Evolutionary conservation across 1,140 invertebrate genomes (phyloP).

Genomic region (Oncopodura yosiiana): DNA sequence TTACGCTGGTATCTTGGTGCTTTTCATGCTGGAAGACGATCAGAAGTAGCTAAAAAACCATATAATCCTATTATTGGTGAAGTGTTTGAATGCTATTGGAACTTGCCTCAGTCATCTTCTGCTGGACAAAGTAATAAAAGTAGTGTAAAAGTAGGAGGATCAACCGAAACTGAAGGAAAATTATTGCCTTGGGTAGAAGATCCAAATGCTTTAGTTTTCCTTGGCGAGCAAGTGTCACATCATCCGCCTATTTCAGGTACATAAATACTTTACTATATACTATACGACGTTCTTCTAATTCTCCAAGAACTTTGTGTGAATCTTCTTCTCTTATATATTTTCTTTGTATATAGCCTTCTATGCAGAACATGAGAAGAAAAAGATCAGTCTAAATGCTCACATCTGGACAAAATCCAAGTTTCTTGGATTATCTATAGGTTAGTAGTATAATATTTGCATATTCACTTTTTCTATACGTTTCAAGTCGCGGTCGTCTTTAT

Average conservation of each 20-base stretch:
- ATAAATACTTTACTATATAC: too few species aligned
- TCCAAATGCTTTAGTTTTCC: slow-evolving; percentile 56
- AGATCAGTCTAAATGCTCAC: slow-evolving; percentile 82
- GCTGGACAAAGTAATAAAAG: slow-evolving; percentile 1
- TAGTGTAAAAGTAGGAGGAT: slow-evolving; percentile 4
- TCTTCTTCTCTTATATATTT: slow-evolving; percentile 57
- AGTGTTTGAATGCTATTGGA: slow-evolving; percentile 83
- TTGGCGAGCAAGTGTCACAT: slow-evolving; percentile 98
- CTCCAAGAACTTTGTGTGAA: not conserved
- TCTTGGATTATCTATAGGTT: slow-evolving; percentile 79
- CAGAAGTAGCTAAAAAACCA: slow-evolving; percentile 89
- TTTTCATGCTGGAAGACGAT: slow-evolving; percentile 91
- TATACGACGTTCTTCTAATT: not conserved
- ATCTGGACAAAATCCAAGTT: slow-evolving; percentile 98
- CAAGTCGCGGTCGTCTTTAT: too few species aligned
- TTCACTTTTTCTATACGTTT: too few species aligned
- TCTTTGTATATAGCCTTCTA: too few species aligned
- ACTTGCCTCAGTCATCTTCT: slow-evolving; percentile 41
- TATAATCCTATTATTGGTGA: slow-evolving; percentile 96
- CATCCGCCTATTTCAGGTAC: slow-evolving; percentile 83
- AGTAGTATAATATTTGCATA: too few species aligned
- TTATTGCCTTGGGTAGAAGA: slow-evolving; percentile 31
- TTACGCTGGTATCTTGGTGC: slow-evolving; percentile 90
- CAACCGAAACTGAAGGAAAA: slow-evolving; percentile 8
- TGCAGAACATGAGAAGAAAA: slow-evolving; percentile 82